These are phyloP conservation scores for Chinchilla lanigera DNA, from an alignment of 2,113 vertebrate genomes.

Conservation along the genomic window DNA sequence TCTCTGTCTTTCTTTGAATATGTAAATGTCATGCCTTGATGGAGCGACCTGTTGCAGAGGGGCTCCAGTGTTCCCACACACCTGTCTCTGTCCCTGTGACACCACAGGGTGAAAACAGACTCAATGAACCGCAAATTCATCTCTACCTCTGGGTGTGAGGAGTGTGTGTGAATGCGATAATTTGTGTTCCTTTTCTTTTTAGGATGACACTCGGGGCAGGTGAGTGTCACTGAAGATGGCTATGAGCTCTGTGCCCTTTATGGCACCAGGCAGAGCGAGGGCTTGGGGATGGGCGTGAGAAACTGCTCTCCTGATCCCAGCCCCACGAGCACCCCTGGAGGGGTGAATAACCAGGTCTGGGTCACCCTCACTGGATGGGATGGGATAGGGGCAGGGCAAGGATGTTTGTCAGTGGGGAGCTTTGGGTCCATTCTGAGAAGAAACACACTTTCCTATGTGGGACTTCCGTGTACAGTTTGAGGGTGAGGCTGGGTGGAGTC, in stretches of 20 bases:
- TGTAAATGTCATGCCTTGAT: not conserved
- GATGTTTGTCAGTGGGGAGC: not conserved
- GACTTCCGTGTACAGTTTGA: not conserved
- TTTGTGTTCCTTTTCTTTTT: conserved; percentile 48
- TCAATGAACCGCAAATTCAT: not conserved
- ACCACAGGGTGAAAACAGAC: not conserved
- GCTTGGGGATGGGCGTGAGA: not conserved
- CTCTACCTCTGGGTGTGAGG: not conserved
- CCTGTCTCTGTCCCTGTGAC: not conserved
- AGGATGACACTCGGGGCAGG: not conserved
- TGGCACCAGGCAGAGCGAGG: not conserved
- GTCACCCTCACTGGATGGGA: not conserved
- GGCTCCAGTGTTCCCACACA: not conserved
- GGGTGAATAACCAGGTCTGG: not conserved
- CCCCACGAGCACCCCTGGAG: too few relatives aligned
- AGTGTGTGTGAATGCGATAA: not conserved
- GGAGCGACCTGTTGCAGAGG: not conserved
- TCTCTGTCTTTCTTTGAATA: not conserved
- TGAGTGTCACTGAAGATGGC: not conserved
- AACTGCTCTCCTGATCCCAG: not conserved
- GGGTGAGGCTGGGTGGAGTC: not conserved
- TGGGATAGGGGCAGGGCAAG: too few relatives aligned
- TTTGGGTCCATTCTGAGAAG: not conserved
- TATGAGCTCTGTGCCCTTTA: not conserved
- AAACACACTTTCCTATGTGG: not conserved